phyloP scores from a whole-genome alignment of 2,888 invertebrate species.

The Drosophila ustulata region DNA sequence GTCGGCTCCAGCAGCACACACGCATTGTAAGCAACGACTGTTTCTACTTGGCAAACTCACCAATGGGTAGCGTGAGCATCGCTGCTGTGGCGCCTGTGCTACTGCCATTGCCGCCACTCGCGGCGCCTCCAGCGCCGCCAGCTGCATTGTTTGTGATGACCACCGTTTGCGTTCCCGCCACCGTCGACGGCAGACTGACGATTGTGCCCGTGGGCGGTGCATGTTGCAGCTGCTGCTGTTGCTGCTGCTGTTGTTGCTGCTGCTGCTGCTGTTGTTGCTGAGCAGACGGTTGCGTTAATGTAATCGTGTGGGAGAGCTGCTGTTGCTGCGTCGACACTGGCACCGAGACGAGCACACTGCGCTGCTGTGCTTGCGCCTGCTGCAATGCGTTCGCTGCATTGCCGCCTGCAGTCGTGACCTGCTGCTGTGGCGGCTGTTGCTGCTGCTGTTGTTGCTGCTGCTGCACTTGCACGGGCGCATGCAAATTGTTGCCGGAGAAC shows the following conservation, averaged over 20 bases:
- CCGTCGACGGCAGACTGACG: slow-evolving; percentile 84
- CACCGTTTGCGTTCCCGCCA: slow-evolving; percentile 84
- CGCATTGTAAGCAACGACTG: neutral
- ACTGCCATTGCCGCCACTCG: slow-evolving; percentile 37
- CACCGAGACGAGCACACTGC: slow-evolving; percentile 89
- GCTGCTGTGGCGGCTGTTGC: slow-evolving; percentile 59
- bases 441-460: slow-evolving; percentile 59
- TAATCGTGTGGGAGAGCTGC: slow-evolving; percentile 83
- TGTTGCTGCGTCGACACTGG: slow-evolving; percentile 86
- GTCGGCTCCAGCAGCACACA: neutral
- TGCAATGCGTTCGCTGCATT: slow-evolving; percentile 37
- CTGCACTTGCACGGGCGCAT: slow-evolving; percentile 74
- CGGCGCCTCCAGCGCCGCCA: slow-evolving; percentile 33
- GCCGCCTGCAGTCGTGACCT: slow-evolving; percentile 36
- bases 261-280: slow-evolving; percentile 85
- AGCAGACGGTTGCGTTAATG: slow-evolving; percentile 81
- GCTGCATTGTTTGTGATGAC: slow-evolving; percentile 82
- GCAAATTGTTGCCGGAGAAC: slow-evolving; percentile 88
- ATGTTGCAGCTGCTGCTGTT: slow-evolving; percentile 83
- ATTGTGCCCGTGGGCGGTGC: slow-evolving; percentile 84
- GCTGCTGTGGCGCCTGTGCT: slow-evolving; percentile 81
- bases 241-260: slow-evolving; percentile 83
- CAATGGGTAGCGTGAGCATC: slow-evolving; percentile 88
- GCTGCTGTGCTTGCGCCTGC: slow-evolving; percentile 81
- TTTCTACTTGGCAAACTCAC: slow-evolving; percentile 82